Base-by-base conservation (phyloP, 2,113 vertebrate genomes). In the Pterocles gutturalis region DNA sequence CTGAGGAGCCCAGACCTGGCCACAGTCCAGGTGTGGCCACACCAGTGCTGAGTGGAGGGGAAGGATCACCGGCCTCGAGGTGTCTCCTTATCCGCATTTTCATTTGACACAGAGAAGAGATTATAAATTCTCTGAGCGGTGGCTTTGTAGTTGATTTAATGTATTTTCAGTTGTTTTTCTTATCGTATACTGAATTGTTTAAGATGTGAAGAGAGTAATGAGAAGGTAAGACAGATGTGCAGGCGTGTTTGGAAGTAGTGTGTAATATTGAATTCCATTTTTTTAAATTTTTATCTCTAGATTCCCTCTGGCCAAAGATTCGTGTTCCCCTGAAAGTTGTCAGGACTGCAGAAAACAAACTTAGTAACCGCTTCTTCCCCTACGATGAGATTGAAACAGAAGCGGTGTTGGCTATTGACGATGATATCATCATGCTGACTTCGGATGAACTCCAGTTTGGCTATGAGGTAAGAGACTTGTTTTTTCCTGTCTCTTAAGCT, bases 391-490 rank as follows among this genome's bases (percentile, higher is more conserved):
- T 99, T 10, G 99, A 99, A 98, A 99, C 99, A 0, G 99, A 99
- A 95, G 99, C 99, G 1, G 99, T 99, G 49, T 96, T 99, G 67
- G 99, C 99, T 15, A 99, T 99, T 11, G 99, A 99, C 61, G 99
- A 99, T 80, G 99, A 99, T 91, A 99, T 99, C 98, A 99, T 99
- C 76, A 99, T 99, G 99, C 97, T 99, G 89, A 99, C 99, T 17
- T 99, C 99, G 4, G 99, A 99, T 64, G 99, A 99, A 94, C 98
- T 99, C 88, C 99, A 99, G 98, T 99, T 99, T 97, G 99, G 99
- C 64, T 99, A 99, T 11, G 99, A 99, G 99, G 99, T 99, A 95
- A 96, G 97, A 88, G 22, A 34, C 10, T 7, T 54, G 18, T 38
- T 85, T 38, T 70, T 41, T 43, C n/a, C 22, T 10, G 1, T 66